Base-by-base conservation (phyloP, 2,797 vertebrate genomes). In the Scomberomorus guttatus region DNA sequence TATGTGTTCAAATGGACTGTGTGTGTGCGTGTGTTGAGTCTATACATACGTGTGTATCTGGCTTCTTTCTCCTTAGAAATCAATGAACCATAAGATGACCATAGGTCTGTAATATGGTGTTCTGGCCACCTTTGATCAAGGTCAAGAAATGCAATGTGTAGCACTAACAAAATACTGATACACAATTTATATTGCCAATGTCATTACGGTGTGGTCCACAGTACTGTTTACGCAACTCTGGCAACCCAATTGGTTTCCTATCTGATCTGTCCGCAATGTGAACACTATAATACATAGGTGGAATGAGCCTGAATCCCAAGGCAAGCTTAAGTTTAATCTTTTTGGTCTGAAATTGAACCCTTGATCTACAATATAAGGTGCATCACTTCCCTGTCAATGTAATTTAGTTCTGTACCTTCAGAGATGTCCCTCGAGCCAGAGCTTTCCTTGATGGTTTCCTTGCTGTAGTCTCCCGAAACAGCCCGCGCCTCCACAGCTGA, bases 401-500 rank as follows among this genome's bases (percentile, higher is more conserved):
- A 78, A 87, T 80, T 86, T 72, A 69, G 83, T 63, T 73, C 63
- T 22, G 68, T 94, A 96, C 95, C 94, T 95, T 90, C 82, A 61
- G 81, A 69, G 84, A 46, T 7, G 75, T 87, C 85, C 86, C 56
- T 54, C 1, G 80, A 69, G 75, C 48, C 72, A 0, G 44, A 61
- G 82, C 66, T 63, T 79, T 81, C 70, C 81, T 85, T 46, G 56
- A 62, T 13, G 8, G 32, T 68, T 75, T 83, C 89, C 82, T 75
- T 44, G 50, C 72, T 2, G 61, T 3, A 66, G 70, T 84, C 80
- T 75, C 79, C 62, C 2, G 87, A 82, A 64, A 77, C 72, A 7
- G 70, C 48, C 54, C 5, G 25, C 20, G 56, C 71, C 80, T 79
- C 86, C 3, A 6, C 68, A 39, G 79, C 50, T 15, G 81, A 18